Evolutionary conservation across 2,113 vertebrate genomes (phyloP).

Genomic region (Nannospalax galili): DNA sequence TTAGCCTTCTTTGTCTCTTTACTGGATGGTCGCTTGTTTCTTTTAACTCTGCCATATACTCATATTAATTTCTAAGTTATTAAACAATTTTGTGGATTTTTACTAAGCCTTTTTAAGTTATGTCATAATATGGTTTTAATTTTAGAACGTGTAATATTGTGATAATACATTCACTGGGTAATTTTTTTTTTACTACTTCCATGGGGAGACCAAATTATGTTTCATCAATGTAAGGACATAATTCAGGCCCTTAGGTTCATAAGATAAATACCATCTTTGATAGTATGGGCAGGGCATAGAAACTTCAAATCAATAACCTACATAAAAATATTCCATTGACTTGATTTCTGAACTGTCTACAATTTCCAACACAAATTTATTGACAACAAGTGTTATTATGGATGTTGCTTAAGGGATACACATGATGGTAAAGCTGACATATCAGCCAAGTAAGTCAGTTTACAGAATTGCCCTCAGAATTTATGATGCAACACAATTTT

Average conservation of each 20-base stretch:
- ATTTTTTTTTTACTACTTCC: constrained; percentile 35
- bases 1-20: neutral
- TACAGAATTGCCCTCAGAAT: constrained; percentile 32
- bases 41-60: constrained; percentile 12
- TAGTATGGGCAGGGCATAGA: neutral
- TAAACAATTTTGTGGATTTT: constrained; percentile 49
- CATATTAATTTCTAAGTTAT: constrained; percentile 46
- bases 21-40: constrained; percentile 22
- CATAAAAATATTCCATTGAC: neutral
- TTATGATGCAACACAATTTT: constrained; percentile 4
- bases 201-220: neutral
- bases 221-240: constrained; percentile 21
- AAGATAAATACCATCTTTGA: neutral
- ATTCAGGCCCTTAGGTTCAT: neutral
- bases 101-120: constrained; percentile 39
- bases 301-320: constrained; percentile 43
- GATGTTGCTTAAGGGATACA: neutral
- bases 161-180: constrained; percentile 2
- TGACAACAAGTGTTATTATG: neutral
- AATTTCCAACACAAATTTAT: constrained; percentile 18
- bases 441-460: constrained; percentile 10
- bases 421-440: constrained; percentile 22
- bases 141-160: constrained; percentile 15
- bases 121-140: neutral
- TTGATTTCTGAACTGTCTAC: constrained; percentile 47